Evolutionary conservation across 2,888 invertebrate genomes (phyloP).

Genomic region (Taenaris catops): DNA sequence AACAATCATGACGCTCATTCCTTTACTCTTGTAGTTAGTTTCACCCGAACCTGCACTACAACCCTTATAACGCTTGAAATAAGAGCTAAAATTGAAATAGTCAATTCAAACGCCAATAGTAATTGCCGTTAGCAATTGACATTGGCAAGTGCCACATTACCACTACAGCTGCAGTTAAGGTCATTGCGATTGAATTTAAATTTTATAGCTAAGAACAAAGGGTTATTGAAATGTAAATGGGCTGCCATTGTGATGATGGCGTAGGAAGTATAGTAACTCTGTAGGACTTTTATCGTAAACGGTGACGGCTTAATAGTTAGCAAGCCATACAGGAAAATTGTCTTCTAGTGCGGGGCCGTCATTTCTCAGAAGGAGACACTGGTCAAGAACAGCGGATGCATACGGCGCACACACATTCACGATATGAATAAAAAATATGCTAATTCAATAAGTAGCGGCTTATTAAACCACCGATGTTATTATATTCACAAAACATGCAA

Average conservation of each 20-base stretch:
- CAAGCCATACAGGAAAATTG: too few species aligned
- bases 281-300: too few species aligned
- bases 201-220: conserved; percentile 22
- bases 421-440: too few species aligned
- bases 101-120: conserved; percentile 2
- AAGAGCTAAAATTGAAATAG: conserved; percentile 3
- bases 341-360: too few species aligned
- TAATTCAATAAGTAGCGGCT: too few species aligned
- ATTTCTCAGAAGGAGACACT: too few species aligned
- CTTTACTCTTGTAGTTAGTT: not conserved
- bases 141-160: conserved; percentile 12
- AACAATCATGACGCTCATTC: conserved; percentile 1
- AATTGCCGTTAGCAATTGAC: conserved; percentile 18
- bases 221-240: conserved; percentile 21
- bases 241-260: conserved; percentile 11
- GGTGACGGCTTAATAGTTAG: too few species aligned
- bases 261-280: too few species aligned
- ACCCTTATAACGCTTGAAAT: not conserved
- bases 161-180: conserved; percentile 21
- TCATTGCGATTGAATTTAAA: conserved; percentile 25
- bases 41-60: conserved; percentile 1
- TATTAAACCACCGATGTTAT: too few species aligned
- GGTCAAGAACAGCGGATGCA: too few species aligned
- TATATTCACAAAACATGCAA: too few species aligned
- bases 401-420: too few species aligned